Evolutionary conservation across 2,888 invertebrate genomes (phyloP).

Genomic region (Elegia similella): DNA sequence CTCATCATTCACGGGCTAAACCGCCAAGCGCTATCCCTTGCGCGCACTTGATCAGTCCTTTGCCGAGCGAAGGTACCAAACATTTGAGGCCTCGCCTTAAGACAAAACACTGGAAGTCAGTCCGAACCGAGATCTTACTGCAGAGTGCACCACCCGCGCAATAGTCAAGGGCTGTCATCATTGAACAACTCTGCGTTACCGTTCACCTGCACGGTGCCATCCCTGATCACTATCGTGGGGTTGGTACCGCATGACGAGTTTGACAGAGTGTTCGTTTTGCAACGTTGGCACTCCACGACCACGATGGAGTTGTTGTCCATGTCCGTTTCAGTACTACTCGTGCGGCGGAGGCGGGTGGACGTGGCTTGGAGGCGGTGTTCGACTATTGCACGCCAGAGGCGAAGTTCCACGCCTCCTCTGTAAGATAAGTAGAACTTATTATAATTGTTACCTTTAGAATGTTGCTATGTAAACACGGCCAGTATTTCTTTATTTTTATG

Average conservation of each 20-base stretch:
- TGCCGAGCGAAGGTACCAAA: too few relatives aligned
- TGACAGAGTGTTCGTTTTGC: constrained; percentile 50
- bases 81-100: too few relatives aligned
- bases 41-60: too few relatives aligned
- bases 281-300: constrained; percentile 67
- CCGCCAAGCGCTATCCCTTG: too few relatives aligned
- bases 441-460: too few relatives aligned
- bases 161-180: constrained; percentile 68
- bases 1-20: too few relatives aligned
- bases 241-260: constrained; percentile 51
- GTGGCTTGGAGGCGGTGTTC: constrained; percentile 74
- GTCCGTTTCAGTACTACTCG: constrained; percentile 71
- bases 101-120: constrained; percentile 10
- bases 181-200: constrained; percentile 60
- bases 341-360: constrained; percentile 50
- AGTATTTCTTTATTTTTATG: too few relatives aligned
- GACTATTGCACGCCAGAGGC: constrained; percentile 91
- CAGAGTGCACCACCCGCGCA: constrained; percentile 79
- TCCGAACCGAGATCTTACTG: constrained; percentile 45
- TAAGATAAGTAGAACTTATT: constrained; percentile 18
- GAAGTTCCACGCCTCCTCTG: constrained; percentile 91
- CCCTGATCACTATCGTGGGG: constrained; percentile 64
- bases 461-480: too few relatives aligned
- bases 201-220: constrained; percentile 44
- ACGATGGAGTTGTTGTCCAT: constrained; percentile 72